phyloP scores from a whole-genome alignment of 1,140 invertebrate genomes.

The Nephila pilipes region DNA sequence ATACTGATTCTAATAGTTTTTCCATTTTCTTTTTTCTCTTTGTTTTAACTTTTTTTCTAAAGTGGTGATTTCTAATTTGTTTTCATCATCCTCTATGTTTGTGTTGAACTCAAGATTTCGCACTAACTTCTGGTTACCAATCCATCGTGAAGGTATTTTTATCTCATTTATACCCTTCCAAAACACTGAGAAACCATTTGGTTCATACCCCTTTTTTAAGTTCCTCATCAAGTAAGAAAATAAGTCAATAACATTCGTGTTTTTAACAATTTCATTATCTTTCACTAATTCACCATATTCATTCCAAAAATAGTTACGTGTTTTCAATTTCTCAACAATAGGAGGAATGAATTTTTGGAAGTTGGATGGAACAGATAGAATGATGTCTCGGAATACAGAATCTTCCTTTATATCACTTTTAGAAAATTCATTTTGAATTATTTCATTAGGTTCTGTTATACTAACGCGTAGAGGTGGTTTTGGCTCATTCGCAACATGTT shows the following conservation, averaged over 20 bases:
- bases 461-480: background rate
- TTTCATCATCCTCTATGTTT: no score
- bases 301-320: background rate
- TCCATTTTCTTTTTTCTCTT: background rate
- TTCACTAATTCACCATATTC: conserved; percentile 23
- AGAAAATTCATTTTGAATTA: no score
- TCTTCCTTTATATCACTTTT: no score
- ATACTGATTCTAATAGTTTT: no score
- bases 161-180: background rate
- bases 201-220: background rate
- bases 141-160: background rate
- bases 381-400: no score
- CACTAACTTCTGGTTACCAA: background rate
- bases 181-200: background rate
- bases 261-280: background rate
- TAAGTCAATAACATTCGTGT: conserved; percentile 17
- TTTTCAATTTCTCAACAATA: conserved; percentile 32
- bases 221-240: conserved; percentile 45
- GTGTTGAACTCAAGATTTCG: no score
- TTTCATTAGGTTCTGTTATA: no score
- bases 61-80: background rate
- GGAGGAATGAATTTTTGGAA: conserved; percentile 39
- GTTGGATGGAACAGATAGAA: background rate
- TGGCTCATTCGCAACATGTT: background rate
- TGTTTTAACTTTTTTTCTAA: background rate